Evolutionary conservation across 2,888 invertebrate species (phyloP), one percentile per base, ranked within the genome.

Genomic region (Fissipunctia ypsillon): DNA sequence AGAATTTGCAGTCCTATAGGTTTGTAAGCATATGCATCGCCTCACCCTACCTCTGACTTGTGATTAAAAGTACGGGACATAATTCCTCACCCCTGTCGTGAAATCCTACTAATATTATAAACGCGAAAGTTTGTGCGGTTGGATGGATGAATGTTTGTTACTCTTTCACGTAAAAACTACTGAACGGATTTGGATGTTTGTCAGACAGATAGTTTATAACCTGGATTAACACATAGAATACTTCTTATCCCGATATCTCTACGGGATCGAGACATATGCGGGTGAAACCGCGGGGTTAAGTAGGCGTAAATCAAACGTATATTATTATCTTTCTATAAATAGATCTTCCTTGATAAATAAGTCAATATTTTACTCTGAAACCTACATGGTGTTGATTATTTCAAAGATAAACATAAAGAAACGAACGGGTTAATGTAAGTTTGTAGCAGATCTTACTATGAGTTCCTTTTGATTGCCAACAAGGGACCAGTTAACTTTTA

Each of bases 401-500:
- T 43, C 2, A 31, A 14, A 70, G 1, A 28, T 73, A 28, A 71
- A 52, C 14, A 12, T 52, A 16, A 31, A 31, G 28, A 31, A 59
- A 52, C 10, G 16, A 25, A 45, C 22, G 16, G 5, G 16, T 19
- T 59, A 43, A 56, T 60, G 61, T 52, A 57, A 48, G 54, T 50
- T 68, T 65, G n/a, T 43, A 48, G 41, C 61, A 25, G 43, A n/a
- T 57, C 57, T 65, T 80, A 61, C 68, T 73, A 57, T 57, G 73
- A 78, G 70, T 78, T 66, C 28, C 50, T 66, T 59, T 35, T 63
- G 52, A 84, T 63, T 31, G 50, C 14, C 81, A 63, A 45, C 81
- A 28, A 50, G 81, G 57, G 75, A 43, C 25, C 64, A 54, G 54
- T 80, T 56, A 38, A 28, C 61, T 65, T 80, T 69, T 80, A 73